Evolutionary conservation across 2,888 invertebrate genomes (phyloP), one percentile per base, ranked within the genome.

Genomic region (Pecten maximus): DNA sequence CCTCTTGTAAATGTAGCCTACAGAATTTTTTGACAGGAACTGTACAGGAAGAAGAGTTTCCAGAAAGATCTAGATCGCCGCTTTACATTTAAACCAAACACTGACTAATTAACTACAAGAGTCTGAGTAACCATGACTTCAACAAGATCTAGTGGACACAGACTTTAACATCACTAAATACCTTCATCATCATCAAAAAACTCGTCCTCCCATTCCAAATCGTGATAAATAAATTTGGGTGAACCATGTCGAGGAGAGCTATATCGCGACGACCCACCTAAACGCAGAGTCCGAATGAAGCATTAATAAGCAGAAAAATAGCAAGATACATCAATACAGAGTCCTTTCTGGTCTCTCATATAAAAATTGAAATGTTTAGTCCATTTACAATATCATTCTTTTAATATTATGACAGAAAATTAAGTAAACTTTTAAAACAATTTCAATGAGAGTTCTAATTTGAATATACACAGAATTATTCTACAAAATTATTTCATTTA

Each of bases 181-280:
- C 95, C 95, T 94, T 95, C 95, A 90, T 94, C 94, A 91, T 94
- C 95, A 92, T 94, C 94, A 91, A 93, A 93, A 95, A 96, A 96
- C 93, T 96, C 96, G 94, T 96, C 96, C 90, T 96, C 96, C 96
- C 96, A 96, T 92, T 96, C 96, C 94, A 96, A 94, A 91, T 96
- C 93, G 88, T 95, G 95, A 90, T 94, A 94, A 74, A 94, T 93
- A 94, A 96, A 96, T 90, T 92, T 93, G 44, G 95, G 95, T 40
- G 95, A 95, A 44, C 95, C 94, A 90, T 94, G 92, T 89, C 94
- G 94, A 88, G 91, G 91, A 86, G 91, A 91, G 88, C 90, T 91
- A 89, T 89, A 90, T 48, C 88, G 88, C 48, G 91, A 88, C 44
- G 90, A 91, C 90, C 89, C 91, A 88, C 91, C 91, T 91, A 89